A percentile compares a stretch with the other conserved stretches of the same genome.
Evolutionary conservation across 2,113 vertebrate species (phyloP).

Genomic region (Rousettus leschenaultii): DNA sequence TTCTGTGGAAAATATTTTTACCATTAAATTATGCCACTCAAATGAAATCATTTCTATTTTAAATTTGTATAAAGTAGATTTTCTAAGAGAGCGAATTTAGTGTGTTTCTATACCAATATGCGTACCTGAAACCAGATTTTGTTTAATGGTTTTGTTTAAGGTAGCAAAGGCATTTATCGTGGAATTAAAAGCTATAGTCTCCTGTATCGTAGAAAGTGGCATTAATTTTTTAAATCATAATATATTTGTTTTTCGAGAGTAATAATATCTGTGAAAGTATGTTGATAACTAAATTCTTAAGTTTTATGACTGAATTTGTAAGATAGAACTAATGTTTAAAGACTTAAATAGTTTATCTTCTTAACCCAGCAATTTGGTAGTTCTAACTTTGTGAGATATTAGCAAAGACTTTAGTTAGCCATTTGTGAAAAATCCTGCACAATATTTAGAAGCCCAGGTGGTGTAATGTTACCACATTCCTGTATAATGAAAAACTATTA

Average conservation of each 20-base stretch:
- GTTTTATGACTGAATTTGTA: constrained; percentile 31
- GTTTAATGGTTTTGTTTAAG: neutral
- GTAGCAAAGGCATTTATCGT: neutral
- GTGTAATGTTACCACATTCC: constrained; percentile 44
- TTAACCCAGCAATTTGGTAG: neutral
- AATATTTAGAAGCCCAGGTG: constrained; percentile 62
- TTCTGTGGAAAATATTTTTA: neutral
- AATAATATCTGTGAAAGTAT: neutral
- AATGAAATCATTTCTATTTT: constrained; percentile 11
- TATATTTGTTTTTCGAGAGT: constrained; percentile 49
- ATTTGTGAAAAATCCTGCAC: constrained; percentile 37
- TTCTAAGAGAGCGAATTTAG: neutral
- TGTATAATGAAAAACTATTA: neutral
- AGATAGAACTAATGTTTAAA: constrained; percentile 5
- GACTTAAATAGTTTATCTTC: constrained; percentile 37
- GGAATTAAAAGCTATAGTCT: neutral
- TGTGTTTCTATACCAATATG: neutral
- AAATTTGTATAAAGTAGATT: constrained; percentile 14
- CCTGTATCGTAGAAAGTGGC: neutral
- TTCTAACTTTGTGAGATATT: constrained; percentile 34
- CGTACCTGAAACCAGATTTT: neutral
- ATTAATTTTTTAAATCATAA: constrained; percentile 10
- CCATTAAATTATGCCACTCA: neutral
- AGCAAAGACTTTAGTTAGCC: neutral
- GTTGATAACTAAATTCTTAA: neutral